These are phyloP conservation scores for Mirounga angustirostris DNA, from an alignment of 2,113 vertebrate genomes.

Conservation along the genomic window DNA sequence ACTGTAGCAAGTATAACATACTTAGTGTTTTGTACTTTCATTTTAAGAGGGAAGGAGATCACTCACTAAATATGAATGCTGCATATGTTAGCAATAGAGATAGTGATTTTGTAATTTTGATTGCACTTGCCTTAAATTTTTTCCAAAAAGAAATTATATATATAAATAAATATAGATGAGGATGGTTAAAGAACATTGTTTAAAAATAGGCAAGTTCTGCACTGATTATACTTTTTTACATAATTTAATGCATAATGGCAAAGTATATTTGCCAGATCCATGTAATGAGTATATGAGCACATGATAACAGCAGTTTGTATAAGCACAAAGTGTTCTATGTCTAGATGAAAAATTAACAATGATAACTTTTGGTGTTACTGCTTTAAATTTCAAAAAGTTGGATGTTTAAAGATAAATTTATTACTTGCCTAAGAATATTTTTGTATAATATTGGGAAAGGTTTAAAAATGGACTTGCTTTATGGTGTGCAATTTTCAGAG, in stretches of 20 bases:
- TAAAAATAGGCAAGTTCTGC: conserved; percentile 84
- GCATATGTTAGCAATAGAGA: conserved; percentile 88
- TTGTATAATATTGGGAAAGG: conserved; percentile 87
- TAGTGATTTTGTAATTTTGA: conserved; percentile 86
- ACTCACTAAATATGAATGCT: conserved; percentile 86
- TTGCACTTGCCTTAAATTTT: conserved; percentile 89
- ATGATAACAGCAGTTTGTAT: conserved; percentile 86
- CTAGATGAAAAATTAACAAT: conserved; percentile 76
- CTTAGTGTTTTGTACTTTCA: conserved; percentile 82
- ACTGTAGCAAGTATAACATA: conserved; percentile 70
- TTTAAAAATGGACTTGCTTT: conserved; percentile 86
- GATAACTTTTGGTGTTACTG: conserved; percentile 83
- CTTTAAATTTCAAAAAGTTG: conserved; percentile 85
- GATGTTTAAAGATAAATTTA: conserved; percentile 85
- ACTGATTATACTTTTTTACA: conserved; percentile 80
- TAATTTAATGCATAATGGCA: conserved; percentile 82
- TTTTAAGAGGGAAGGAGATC: conserved; percentile 80
- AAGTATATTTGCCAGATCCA: conserved; percentile 76
- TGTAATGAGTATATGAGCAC: conserved; percentile 84
- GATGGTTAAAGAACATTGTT: conserved; percentile 70
- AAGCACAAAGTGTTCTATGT: conserved; percentile 89
- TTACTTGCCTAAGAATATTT: conserved; percentile 90
- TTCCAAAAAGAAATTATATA: conserved; percentile 65
- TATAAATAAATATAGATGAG: conserved; percentile 71
- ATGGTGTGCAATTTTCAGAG: conserved; percentile 85